Conservation (phyloP, 2,113 vertebrate species). For the Chunga burmeisteri region DNA sequence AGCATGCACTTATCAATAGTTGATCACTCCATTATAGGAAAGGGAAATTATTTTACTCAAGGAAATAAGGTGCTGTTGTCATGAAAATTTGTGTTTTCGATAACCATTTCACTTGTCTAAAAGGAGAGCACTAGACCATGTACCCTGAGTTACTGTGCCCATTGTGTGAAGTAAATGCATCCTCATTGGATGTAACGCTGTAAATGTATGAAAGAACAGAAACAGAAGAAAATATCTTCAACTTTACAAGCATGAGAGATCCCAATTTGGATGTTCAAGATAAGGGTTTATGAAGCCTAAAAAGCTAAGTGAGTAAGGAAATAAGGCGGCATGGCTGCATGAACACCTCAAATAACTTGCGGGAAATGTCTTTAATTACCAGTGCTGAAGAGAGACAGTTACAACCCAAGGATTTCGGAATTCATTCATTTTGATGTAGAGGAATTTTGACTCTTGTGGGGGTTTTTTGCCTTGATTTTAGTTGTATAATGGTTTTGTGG, state of each 20-base stretch:
- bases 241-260: neutral
- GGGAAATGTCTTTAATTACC: neutral
- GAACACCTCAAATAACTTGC: neutral
- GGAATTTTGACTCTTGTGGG: neutral
- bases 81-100: neutral
- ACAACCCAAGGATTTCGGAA: neutral
- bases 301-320: slow-evolving; percentile 17
- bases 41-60: neutral
- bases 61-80: neutral
- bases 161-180: neutral
- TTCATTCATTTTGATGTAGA: neutral
- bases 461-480: neutral
- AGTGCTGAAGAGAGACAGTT: neutral
- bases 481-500: neutral
- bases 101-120: neutral
- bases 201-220: neutral
- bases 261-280: neutral
- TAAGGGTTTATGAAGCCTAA: slow-evolving; percentile 16
- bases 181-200: neutral
- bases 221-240: slow-evolving; percentile 3
- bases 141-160: neutral
- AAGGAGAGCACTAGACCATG: neutral
- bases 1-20: neutral
- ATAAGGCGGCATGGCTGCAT: neutral
- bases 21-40: neutral